Percentiles rank a stretch among this genome's conserved stretches.
These are phyloP conservation scores for Rhinolophus ferrumequinum DNA, from an alignment of 2,113 vertebrate genomes.

Conservation along the genomic window DNA sequence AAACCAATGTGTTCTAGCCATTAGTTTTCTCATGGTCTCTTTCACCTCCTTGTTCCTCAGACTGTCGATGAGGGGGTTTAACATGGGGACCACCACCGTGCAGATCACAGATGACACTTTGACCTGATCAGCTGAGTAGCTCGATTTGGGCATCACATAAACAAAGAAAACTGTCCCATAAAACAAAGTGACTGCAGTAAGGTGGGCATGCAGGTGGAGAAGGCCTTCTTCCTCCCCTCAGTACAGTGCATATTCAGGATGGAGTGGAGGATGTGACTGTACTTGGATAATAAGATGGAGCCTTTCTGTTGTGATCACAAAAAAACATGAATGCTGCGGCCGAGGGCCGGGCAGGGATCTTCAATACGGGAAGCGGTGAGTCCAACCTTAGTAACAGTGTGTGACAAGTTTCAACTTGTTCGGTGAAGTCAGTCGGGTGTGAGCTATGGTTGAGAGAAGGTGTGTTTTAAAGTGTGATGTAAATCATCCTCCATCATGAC, in stretches of 20 bases:
- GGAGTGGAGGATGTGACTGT: slow-evolving; percentile 54
- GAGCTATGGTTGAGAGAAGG: no score
- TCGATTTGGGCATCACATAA: slow-evolving; percentile 59
- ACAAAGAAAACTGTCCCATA: slow-evolving; percentile 62
- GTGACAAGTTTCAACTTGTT: no score
- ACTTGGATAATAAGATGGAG: not conserved
- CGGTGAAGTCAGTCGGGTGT: no score
- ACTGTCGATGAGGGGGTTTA: slow-evolving; percentile 65
- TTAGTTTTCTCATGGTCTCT: slow-evolving; percentile 48
- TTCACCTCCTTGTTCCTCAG: slow-evolving; percentile 63
- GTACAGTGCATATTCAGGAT: slow-evolving; percentile 39
- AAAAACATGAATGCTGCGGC: no score
- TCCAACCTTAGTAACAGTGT: no score
- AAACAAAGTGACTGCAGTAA: slow-evolving; percentile 57
- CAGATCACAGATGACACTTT: slow-evolving; percentile 69
- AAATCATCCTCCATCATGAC: no score
- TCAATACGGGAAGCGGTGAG: no score
- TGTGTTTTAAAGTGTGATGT: no score
- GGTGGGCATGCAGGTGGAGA: slow-evolving; percentile 57
- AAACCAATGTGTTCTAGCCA: not conserved
- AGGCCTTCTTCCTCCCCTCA: slow-evolving; percentile 47
- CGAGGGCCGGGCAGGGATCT: no score
- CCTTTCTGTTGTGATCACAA: no score
- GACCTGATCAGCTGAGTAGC: slow-evolving; percentile 49
- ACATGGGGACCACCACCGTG: slow-evolving; percentile 46